Conservation (phyloP, 2,113 vertebrate species). For the Noturus placidus region DNA sequence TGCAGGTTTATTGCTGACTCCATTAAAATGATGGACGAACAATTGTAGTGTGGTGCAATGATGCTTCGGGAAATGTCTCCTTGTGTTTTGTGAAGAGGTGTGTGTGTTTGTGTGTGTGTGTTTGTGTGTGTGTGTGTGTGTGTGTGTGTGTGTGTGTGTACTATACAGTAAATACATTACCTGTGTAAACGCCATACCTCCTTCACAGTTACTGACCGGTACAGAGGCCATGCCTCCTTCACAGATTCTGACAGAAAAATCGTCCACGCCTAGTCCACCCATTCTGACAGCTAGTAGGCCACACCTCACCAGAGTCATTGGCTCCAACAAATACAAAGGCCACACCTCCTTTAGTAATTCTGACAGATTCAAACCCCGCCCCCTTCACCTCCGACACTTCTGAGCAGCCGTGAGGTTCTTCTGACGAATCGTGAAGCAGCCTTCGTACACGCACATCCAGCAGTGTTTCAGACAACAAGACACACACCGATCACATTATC, state of each 20-base stretch:
- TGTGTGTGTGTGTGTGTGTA: background rate
- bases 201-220: background rate
- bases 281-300: background rate
- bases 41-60: background rate
- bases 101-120: background rate
- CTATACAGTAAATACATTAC: background rate
- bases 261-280: background rate
- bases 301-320: background rate
- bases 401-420: background rate
- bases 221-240: background rate
- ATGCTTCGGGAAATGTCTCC: background rate
- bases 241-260: background rate
- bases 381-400: background rate
- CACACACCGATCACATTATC: background rate
- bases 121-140: background rate
- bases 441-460: background rate
- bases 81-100: background rate
- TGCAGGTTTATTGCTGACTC: background rate
- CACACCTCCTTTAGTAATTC: background rate
- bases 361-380: background rate
- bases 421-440: background rate
- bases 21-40: conserved; percentile 1
- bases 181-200: background rate
- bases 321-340: background rate
- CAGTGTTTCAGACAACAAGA: background rate